Evolutionary conservation across 2,113 vertebrate genomes (phyloP), one percentile per base, ranked within the genome.

Genomic region (Periophthalmus modestus): DNA sequence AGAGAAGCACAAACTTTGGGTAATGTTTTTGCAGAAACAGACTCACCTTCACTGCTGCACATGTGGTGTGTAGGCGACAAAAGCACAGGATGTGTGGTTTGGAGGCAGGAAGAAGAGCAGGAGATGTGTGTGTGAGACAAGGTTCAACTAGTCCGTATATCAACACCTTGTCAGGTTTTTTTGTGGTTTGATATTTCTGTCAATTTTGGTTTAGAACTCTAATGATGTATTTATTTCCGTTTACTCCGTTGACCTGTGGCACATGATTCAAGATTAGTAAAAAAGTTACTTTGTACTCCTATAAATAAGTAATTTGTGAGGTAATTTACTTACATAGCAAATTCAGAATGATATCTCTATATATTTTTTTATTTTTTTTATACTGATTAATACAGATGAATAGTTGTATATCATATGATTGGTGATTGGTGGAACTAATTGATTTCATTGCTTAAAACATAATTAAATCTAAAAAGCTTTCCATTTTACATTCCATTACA

Each of bases 11-110:
- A 6, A 34, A 62, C 13, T 62, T 16, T 18, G 13, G 34, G 33
- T 39, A 11, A 57, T 73, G 66, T 43, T 19, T 48, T 71, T 70
- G 24, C 66, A 59, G 23, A 57, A 21, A 59, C 13, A 28, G 57
- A 28, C 5, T 77, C 57, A 85, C 85, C 82, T 84, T 75, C 63
- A 71, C 24, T 11, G 48, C 46, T 72, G 66, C 83, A 82, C 57
- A 82, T 85, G 82, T 82, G 66, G 74, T 77, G 82, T 88, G 86
- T 82, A 88, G 88, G 83, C 71, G 81, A 83, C 77, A 81, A 79
- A 85, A 81, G 84, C 79, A 92, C 91, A 92, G 91, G 90, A 93
- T 89, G 89, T 89, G 89, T 89, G 89, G 69, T 87, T 83, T 43
- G 28, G 78, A 76, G 85, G 87, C 90, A 92, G 89, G 90, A 92